These are phyloP conservation scores for Stenotaenia linearis DNA, from an alignment of 2,888 invertebrate genomes.

Conservation along the genomic window DNA sequence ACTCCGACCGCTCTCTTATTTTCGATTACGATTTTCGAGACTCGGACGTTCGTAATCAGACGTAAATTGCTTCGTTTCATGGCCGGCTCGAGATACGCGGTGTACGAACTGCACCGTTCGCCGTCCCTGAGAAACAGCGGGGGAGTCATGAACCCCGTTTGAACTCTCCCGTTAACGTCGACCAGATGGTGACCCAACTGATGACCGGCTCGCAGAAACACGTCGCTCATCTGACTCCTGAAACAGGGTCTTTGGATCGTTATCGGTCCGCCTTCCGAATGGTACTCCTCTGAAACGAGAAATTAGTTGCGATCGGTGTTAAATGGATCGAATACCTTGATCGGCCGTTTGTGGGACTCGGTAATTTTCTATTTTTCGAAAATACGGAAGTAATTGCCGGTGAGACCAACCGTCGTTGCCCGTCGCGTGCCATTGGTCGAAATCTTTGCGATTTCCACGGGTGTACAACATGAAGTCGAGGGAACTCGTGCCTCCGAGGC, in stretches of 20 bases:
- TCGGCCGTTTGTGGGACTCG: not conserved
- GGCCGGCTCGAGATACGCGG: constrained; percentile 28
- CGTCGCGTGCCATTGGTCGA: constrained; percentile 48
- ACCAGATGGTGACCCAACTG: constrained; percentile 37
- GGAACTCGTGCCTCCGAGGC: constrained; percentile 50
- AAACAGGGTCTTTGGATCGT: not conserved
- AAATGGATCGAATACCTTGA: no score
- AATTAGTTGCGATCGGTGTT: no score
- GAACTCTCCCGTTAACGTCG: constrained; percentile 39
- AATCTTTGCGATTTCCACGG: constrained; percentile 50
- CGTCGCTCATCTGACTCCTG: constrained; percentile 8
- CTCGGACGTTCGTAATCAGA: not conserved
- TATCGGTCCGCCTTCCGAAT: not conserved
- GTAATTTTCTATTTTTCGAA: constrained; percentile 47
- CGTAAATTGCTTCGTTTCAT: not conserved
- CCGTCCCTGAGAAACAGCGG: constrained; percentile 45
- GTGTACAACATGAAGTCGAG: constrained; percentile 52
- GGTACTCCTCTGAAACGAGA: no score
- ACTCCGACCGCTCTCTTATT: not conserved
- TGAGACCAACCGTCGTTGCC: constrained; percentile 50
- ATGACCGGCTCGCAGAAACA: constrained; percentile 38
- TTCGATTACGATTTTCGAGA: not conserved
- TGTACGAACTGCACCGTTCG: constrained; percentile 43
- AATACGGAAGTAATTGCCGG: constrained; percentile 50
- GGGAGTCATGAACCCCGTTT: constrained; percentile 29